phyloP scores from a whole-genome alignment of 2,797 vertebrate genomes.

The Astyanax mexicanus region DNA sequence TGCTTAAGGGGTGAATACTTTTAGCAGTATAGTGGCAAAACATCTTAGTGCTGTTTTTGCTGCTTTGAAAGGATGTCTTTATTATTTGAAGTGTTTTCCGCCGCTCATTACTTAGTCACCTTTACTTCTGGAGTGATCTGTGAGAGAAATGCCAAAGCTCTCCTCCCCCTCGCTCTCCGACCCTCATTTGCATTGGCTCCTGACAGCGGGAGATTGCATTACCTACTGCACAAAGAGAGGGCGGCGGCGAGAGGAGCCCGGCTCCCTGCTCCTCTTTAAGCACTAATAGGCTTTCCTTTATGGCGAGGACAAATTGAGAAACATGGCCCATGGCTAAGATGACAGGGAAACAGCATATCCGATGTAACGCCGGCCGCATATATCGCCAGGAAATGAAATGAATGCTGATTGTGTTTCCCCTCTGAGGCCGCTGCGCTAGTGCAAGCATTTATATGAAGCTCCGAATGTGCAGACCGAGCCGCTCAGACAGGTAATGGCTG shows the following conservation, averaged over 20 bases:
- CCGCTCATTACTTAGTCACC: conserved; percentile 64
- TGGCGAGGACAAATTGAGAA: conserved; percentile 79
- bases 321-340: conserved; percentile 76
- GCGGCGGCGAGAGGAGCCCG: conserved; percentile 32
- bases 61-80: conserved; percentile 42
- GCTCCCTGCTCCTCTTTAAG: conserved; percentile 58
- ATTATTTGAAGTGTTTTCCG: conserved; percentile 37
- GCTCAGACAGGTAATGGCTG: conserved; percentile 30
- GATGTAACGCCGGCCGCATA: conserved; percentile 3
- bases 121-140: conserved; percentile 68
- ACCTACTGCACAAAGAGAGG: conserved; percentile 53
- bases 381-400: conserved; percentile 42
- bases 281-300: conserved; percentile 76
- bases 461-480: conserved; percentile 8
- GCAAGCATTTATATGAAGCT: conserved; percentile 47
- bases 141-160: conserved; percentile 73
- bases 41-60: conserved; percentile 18
- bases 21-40: conserved; percentile 30
- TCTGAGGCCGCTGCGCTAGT: conserved; percentile 52
- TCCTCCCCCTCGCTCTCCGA: conserved; percentile 66
- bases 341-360: conserved; percentile 52
- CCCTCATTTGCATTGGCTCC: conserved; percentile 75
- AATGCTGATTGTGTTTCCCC: conserved; percentile 70
- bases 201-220: conserved; percentile 59
- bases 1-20: background rate